phyloP scores from a whole-genome alignment of 2,113 vertebrate species.

The Opisthocomus hoazin region DNA sequence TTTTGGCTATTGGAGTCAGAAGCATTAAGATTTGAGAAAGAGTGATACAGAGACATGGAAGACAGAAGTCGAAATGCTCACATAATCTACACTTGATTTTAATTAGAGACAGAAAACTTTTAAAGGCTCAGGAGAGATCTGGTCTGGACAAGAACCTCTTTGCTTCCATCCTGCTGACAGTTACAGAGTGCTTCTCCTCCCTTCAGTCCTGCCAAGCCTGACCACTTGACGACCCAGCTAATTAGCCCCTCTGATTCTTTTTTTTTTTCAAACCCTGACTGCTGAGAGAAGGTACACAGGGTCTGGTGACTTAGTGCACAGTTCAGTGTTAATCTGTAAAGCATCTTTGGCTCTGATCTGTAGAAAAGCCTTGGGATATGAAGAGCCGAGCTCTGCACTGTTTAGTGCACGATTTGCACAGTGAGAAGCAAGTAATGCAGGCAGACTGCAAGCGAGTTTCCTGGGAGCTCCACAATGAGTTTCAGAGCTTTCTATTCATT shows the following conservation, averaged over 20 bases:
- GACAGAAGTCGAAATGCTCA: not conserved
- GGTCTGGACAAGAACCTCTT: not conserved
- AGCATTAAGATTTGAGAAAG: not conserved
- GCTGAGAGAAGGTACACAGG: not conserved
- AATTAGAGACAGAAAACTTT: not conserved
- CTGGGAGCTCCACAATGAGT: rapidly evolving
- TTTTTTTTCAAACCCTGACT: not conserved
- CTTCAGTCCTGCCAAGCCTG: not conserved
- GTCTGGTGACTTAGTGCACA: not conserved
- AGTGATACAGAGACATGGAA: not conserved
- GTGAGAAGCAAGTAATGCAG: rapidly evolving
- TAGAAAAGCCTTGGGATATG: not conserved
- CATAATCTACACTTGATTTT: not conserved
- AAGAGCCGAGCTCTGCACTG: not conserved
- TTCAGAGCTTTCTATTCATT: not conserved
- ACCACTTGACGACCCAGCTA: not conserved
- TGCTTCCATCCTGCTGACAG: not conserved
- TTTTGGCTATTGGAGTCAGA: not conserved
- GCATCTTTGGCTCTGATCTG: not conserved
- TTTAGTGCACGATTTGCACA: not conserved
- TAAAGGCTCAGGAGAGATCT: not conserved
- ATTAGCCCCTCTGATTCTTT: not conserved
- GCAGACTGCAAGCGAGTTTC: not conserved
- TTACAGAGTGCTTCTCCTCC: not conserved
- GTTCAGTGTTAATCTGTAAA: not conserved